Percentiles rank a stretch among this genome's conserved stretches.
phyloP scores from a whole-genome alignment of 1,140 invertebrate genomes.

The Mamestra configurata region DNA sequence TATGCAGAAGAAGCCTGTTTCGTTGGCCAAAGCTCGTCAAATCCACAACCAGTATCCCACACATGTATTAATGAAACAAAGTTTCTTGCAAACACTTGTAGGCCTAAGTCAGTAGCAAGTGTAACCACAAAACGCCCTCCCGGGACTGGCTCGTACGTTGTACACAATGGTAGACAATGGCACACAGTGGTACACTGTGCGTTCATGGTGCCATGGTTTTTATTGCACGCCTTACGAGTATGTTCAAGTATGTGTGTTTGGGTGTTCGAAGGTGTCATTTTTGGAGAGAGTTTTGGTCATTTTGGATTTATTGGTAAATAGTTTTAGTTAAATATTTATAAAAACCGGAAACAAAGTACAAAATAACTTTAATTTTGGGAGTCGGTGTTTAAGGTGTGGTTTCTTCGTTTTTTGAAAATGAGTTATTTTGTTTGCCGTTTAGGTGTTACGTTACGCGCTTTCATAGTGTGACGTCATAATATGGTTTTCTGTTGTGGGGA shows the following conservation, averaged over 20 bases:
- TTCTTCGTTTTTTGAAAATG: too few relatives aligned
- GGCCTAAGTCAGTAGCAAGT: slow-evolving; percentile 66
- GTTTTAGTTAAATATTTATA: too few relatives aligned
- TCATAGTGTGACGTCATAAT: too few relatives aligned
- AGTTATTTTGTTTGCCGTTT: too few relatives aligned
- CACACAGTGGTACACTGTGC: slow-evolving; percentile 23
- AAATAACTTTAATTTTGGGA: too few relatives aligned
- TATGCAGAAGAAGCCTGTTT: too few relatives aligned
- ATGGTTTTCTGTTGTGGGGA: too few relatives aligned
- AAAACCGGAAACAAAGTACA: too few relatives aligned
- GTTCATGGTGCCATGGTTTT: slow-evolving; percentile 30
- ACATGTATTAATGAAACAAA: slow-evolving; percentile 64
- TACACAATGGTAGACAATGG: slow-evolving; percentile 22
- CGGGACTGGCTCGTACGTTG: slow-evolving; percentile 48
- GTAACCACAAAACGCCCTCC: slow-evolving; percentile 72
- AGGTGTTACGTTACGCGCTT: too few relatives aligned
- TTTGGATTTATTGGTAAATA: not conserved
- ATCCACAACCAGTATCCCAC: slow-evolving; percentile 45
- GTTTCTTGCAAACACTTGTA: slow-evolving; percentile 67
- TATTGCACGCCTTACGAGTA: slow-evolving; percentile 4
- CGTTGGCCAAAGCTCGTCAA: slow-evolving; percentile 14
- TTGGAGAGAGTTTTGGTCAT: not conserved
- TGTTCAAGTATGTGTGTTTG: not conserved
- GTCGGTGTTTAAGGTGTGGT: too few relatives aligned
- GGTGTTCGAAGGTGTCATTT: not conserved